Base-by-base conservation (phyloP, 53 echinoderm and acorn worm genomes). In the Pentamera pediparva region DNA sequence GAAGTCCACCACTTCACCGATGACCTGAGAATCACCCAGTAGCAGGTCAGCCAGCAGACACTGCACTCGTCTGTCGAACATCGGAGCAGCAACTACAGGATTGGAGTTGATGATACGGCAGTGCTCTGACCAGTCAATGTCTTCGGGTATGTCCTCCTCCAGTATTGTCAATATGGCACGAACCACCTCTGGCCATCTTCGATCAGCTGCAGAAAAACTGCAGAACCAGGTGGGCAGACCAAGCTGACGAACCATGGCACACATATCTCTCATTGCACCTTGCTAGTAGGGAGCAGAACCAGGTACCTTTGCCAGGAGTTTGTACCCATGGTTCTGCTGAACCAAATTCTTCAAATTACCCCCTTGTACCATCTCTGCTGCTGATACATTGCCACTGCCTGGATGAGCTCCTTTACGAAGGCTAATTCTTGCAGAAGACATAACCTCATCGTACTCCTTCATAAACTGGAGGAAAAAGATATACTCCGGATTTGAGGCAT, bases 11-110 rank as follows among this genome's bases (percentile, higher is more conserved):
- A 83, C 67, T 59, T 81, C 79, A 29, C 87, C 91, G 18, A 91
- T 91, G 12, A 87, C 87, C 39, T 81, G 26, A 32, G 82, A 61
- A 61, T 49, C 32, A 0, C 85, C 85, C 65, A 81, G 6, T 38
- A 90, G 86, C 1, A 90, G 83, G 24, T 67, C 27, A 22, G 4
- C 12, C 8, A 89, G 11, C 76, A 89, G 85, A 28, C 52, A 71
- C 34, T 77, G 61, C 36, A 89, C 75, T 61, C 89, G 27, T 18
- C 76, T 50, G 18, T 90, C 86, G 78, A 80, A 83, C 78, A 91
- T 91, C 60, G 87, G 76, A 1, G 87, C 87, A 49, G 77, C 84
- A 61, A 84, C 84, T 8, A 87, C 91, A 58, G 87, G 91, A 59
- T 87, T 91, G 20, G 57, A 63, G 5, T 25, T 76, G 5, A 91